A percentile compares a stretch with the other conserved stretches of the same genome.
Evolutionary conservation across 2,113 vertebrate genomes (phyloP).

Genomic region (Hippoglossus stenolepis): DNA sequence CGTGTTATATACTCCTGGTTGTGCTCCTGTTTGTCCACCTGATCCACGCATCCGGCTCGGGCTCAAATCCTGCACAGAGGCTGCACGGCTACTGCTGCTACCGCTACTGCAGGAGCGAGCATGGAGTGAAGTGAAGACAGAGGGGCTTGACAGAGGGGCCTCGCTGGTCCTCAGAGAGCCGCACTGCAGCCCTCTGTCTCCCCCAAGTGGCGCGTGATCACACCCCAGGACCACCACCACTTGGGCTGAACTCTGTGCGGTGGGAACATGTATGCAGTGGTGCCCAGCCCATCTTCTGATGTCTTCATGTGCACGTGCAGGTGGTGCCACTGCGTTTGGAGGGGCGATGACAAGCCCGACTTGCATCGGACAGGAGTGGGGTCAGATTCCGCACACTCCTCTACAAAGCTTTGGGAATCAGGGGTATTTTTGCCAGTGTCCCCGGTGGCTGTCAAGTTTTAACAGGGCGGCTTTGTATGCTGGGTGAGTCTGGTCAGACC

Average conservation of each 20-base stretch:
- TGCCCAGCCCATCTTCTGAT: background rate
- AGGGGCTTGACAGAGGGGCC: conserved; percentile 29
- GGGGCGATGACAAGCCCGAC: conserved; percentile 34
- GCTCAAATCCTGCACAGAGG: background rate
- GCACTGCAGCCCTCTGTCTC: conserved; percentile 76
- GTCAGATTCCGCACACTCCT: conserved; percentile 30
- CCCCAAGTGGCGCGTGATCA: conserved; percentile 69
- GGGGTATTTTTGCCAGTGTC: conserved; percentile 30
- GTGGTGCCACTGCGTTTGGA: conserved; percentile 9
- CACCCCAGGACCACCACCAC: conserved; percentile 17
- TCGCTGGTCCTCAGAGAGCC: conserved; percentile 54
- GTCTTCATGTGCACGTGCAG: background rate
- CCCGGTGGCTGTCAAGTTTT: conserved; percentile 50
- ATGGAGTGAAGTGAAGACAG: conserved; percentile 31
- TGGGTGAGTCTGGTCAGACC: conserved; percentile 2
- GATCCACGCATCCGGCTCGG: background rate
- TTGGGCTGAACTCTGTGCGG: background rate
- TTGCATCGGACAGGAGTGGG: conserved; percentile 18
- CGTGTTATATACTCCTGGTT: background rate
- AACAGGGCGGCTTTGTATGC: conserved; percentile 35
- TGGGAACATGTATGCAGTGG: conserved; percentile 9
- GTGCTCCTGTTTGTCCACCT: conserved; percentile 25
- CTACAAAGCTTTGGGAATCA: conserved; percentile 38
- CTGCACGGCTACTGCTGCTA: conserved; percentile 2
- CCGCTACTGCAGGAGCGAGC: conserved; percentile 1